Percentiles rank a stretch among this genome's conserved stretches.
Conservation (phyloP, 2,888 invertebrate species). For the Andrena chrysosceles region DNA sequence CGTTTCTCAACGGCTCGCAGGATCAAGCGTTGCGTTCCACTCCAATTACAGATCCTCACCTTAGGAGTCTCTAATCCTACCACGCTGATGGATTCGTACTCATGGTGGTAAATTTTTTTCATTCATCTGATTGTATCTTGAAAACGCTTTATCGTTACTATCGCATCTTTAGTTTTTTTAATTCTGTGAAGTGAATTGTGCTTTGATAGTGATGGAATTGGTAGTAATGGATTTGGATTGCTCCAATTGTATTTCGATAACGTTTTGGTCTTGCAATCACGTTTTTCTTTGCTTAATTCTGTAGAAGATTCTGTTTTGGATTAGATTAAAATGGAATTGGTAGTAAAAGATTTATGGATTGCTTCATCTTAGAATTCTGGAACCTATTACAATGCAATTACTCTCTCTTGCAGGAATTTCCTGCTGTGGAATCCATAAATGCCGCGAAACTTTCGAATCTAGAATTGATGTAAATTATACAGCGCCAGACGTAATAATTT, state of each 20-base stretch:
- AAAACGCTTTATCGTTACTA: too few species aligned
- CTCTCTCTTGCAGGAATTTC: constrained; percentile 2
- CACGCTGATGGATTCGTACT: background rate
- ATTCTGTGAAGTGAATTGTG: too few species aligned
- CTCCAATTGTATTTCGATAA: too few species aligned
- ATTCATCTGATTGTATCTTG: background rate
- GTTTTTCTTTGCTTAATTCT: background rate
- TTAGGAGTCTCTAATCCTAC: background rate
- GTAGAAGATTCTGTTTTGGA: background rate
- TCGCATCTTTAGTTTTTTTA: too few species aligned
- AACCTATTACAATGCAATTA: constrained; percentile 4
- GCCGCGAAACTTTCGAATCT: constrained; percentile 4
- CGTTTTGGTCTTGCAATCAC: too few species aligned
- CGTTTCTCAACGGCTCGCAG: background rate
- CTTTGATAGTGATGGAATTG: too few species aligned
- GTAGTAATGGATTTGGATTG: too few species aligned
- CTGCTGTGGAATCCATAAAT: constrained; percentile 6
- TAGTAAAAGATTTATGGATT: too few species aligned
- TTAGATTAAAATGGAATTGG: too few species aligned
- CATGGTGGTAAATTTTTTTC: background rate
- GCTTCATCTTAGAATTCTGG: background rate
- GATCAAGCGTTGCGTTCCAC: background rate
- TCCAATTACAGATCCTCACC: background rate
- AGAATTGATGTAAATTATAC: constrained; percentile 29
- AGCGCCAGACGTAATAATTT: constrained; percentile 2